Evolutionary conservation across 2,888 invertebrate genomes (phyloP).

Genomic region (Aporophyla nigra): DNA sequence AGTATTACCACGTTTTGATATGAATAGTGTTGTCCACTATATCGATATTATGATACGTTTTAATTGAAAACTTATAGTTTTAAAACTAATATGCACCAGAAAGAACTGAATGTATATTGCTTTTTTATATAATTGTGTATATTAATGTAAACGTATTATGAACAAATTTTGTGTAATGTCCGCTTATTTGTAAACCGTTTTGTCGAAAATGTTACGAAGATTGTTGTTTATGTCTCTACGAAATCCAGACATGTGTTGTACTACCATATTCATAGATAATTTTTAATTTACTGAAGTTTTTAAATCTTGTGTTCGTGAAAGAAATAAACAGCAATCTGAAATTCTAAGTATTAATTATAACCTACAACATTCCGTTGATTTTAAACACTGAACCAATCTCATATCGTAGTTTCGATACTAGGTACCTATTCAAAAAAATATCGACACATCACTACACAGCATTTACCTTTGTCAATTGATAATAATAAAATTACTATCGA

Average conservation of each 20-base stretch:
- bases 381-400: conserved; percentile 43
- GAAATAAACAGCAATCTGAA: conserved; percentile 40
- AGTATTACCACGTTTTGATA: conserved; percentile 58
- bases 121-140: conserved; percentile 69
- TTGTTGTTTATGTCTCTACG: conserved; percentile 43
- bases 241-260: neutral
- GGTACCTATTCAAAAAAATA: conserved; percentile 40
- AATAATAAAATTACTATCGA: conserved; percentile 66
- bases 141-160: conserved; percentile 64
- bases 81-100: conserved; percentile 64
- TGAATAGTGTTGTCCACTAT: conserved; percentile 59
- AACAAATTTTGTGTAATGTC: conserved; percentile 60
- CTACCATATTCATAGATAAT: neutral
- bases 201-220: conserved; percentile 18
- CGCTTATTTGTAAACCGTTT: conserved; percentile 44
- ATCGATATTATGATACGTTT: conserved; percentile 53
- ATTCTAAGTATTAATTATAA: conserved; percentile 43
- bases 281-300: neutral
- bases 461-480: conserved; percentile 73
- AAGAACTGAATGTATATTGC: conserved; percentile 75
- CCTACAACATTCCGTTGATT: conserved; percentile 63
- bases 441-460: conserved; percentile 61
- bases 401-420: conserved; percentile 62
- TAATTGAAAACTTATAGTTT: conserved; percentile 56
- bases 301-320: neutral